Evolutionary conservation across 2,888 invertebrate genomes (phyloP).

Genomic region (Nudaria mundana): DNA sequence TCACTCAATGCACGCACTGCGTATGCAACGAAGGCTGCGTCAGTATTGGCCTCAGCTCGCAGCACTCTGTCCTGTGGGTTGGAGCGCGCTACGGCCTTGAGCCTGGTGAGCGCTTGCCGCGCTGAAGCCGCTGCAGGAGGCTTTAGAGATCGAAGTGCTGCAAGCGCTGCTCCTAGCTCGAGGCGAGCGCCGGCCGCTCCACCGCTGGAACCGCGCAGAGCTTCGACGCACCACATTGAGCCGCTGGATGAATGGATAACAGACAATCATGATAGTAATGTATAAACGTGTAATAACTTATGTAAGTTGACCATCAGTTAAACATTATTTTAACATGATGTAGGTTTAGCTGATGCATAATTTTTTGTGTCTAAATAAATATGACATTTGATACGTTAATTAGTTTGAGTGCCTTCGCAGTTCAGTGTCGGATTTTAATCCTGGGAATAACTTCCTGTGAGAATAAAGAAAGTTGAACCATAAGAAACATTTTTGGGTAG

Average conservation of each 20-base stretch:
- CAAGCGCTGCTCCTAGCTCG: constrained; percentile 95
- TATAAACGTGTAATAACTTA: too few species aligned
- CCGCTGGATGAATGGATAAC: constrained; percentile 43
- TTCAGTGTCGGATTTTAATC: too few species aligned
- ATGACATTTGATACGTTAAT: too few species aligned
- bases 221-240: constrained; percentile 93
- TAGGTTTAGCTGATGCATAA: too few species aligned
- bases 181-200: constrained; percentile 86
- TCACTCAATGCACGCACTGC: constrained; percentile 45
- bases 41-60: constrained; percentile 69
- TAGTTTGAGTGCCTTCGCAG: too few species aligned
- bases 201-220: constrained; percentile 93
- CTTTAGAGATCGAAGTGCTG: constrained; percentile 85
- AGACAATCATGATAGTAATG: too few species aligned
- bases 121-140: constrained; percentile 37
- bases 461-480: too few species aligned
- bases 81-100: constrained; percentile 68
- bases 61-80: constrained; percentile 66
- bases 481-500: too few species aligned
- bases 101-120: constrained; percentile 51
- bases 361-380: too few species aligned
- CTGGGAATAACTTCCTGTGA: too few species aligned
- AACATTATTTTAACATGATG: too few species aligned
- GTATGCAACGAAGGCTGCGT: constrained; percentile 72
- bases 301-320: too few species aligned